Evolutionary conservation across 2,888 invertebrate species (phyloP), one percentile per base, ranked within the genome.

Genomic region (Prenolepis imparis): DNA sequence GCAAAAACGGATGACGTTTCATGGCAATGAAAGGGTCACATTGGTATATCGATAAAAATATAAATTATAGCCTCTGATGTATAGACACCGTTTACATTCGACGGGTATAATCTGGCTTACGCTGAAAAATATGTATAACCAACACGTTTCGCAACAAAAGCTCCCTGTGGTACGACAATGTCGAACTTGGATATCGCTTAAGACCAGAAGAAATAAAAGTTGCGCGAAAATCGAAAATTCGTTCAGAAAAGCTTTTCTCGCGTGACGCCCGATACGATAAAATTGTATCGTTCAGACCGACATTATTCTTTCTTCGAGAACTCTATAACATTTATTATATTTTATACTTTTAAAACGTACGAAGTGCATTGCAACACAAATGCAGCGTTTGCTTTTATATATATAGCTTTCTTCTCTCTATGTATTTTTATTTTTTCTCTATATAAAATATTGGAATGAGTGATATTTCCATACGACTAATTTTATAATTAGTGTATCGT

Each of bases 191-290:
- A 77, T 52, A n/a, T 52, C 39, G 75, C 44, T 44, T 32, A 28
- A 59, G 24, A 44, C 5, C 21, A 28, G 9, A n/a, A 74, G 59
- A 74, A 80, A 44, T 82, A 85, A 83, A 80, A 86, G 66, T 84
- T 81, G 74, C 78, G 73, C 68, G 83, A 81, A 86, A 84, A 85
- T 83, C 70, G 32, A 63, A 36, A 36, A 75, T 80, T 72, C 64
- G 64, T 74, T 72, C 28, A 70, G 24, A 39, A 84, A 66, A 59
- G 59, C n/a, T 36, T 55, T 41, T 39, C 36, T 24, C 57, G 41
- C 57, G 3, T 44, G 5, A n/a, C 24, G 52, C 24, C 12, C 28
- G 41, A 74, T 63, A 52, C 36, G 6, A 24, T 52, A 5, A 78
- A 78, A 78, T 59, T 44, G 32, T 32, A 57, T 72, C 73, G 57